A percentile compares a stretch with the other conserved stretches of the same genome.
phyloP scores from a whole-genome alignment of 2,888 invertebrate species.

The Orchestes rusci region DNA sequence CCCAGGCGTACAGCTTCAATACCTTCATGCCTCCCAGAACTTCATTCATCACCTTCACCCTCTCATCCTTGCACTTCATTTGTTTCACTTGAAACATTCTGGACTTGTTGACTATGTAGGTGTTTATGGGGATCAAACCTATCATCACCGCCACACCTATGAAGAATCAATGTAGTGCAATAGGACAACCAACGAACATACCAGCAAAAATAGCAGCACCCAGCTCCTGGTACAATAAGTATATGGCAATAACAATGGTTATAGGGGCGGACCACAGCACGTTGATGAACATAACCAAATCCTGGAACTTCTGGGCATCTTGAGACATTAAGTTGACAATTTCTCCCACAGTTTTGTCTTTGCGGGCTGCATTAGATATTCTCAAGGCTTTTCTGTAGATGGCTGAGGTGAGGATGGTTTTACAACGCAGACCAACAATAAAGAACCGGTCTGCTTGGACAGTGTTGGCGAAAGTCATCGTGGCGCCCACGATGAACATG shows the following conservation, averaged over 20 bases:
- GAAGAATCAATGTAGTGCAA: not conserved
- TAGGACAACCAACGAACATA: too few relatives aligned
- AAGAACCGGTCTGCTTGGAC: constrained; percentile 51
- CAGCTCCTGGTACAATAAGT: constrained; percentile 46
- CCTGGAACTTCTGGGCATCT: constrained; percentile 46
- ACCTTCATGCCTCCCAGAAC: constrained; percentile 53
- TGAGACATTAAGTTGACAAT: constrained; percentile 48
- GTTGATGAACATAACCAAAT: constrained; percentile 43
- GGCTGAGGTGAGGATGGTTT: constrained; percentile 48
- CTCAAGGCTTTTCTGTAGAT: constrained; percentile 49
- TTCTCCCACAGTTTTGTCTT: constrained; percentile 45
- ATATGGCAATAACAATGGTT: constrained; percentile 49
- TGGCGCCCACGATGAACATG: constrained; percentile 46
- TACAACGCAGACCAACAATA: constrained; percentile 50
- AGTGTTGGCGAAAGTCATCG: constrained; percentile 49
- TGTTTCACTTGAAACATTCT: constrained; percentile 44
- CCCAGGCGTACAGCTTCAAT: constrained; percentile 57
- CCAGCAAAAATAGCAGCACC: constrained; percentile 54
- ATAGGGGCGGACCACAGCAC: constrained; percentile 48
- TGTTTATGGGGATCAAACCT: constrained; percentile 50
- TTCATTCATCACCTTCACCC: constrained; percentile 52
- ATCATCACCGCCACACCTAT: constrained; percentile 46
- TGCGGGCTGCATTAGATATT: constrained; percentile 40
- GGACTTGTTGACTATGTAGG: constrained; percentile 42
- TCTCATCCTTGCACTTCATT: constrained; percentile 50